Evolutionary conservation across 53 echinoderm and acorn worm species (phyloP), one percentile per base, ranked within the genome.

Genomic region (Mesocentrotus franciscanus): DNA sequence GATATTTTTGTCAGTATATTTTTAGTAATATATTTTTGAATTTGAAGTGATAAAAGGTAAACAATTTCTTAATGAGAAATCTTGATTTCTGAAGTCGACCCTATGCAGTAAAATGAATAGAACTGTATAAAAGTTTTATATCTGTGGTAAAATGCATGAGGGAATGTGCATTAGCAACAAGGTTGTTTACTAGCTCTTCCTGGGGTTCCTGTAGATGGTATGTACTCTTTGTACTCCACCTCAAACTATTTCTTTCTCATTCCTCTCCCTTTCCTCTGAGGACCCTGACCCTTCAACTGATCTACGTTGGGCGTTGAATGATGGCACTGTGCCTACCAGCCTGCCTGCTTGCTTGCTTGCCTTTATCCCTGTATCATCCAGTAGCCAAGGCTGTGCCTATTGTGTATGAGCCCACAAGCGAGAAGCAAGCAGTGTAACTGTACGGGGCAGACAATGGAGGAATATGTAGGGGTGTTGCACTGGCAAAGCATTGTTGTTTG

Each of bases 231-330:
- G 62, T 92, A 42, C 70, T 64, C 61, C 18, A 66, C 36, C 92
- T 92, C 92, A 36, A 81, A 42, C 92, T 92, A 39, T 66, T 66
- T 70, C 42, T 39, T 66, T 92, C 64, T 75, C 78, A 14, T 57
- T 92, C 70, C 14, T 34, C 32, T 61, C 35, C 66, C 66, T 92
- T 16, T 92, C 75, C 72, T 71, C 42, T 0, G 22, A 75, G 93
- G 76, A 72, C 93, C 93, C 76, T 72, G 76, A 72, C 93, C 93
- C 93, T 35, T 92, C 92, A 92, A 92, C 92, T 66, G 92, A 92
- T 32, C 70, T 90, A 14, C 76, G 20, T 36, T 49, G 74, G 55
- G 30, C 5, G 74, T n/a, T 93, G 74, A 93, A 72, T 74, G 93
- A 93, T 93, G 93, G 93, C 93, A 74, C 93, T 49, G 59, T 93